Percentiles rank a stretch among this genome's conserved stretches.
Evolutionary conservation across 2,888 invertebrate species (phyloP).

Genomic region (Operophtera brumata): DNA sequence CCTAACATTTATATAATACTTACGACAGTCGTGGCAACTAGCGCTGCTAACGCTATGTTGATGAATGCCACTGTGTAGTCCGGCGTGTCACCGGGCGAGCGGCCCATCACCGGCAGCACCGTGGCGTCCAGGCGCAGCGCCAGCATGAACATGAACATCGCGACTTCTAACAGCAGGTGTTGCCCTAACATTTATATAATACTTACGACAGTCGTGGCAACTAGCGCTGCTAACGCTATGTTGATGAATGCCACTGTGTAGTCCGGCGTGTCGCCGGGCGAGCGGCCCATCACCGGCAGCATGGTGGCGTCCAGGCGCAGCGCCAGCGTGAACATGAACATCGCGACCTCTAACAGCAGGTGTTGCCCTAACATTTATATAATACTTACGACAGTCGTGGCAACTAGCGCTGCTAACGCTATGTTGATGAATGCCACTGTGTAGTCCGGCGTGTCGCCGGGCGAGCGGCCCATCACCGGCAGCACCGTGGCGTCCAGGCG

Average conservation of each 20-base stretch:
- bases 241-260: constrained; percentile 49
- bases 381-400: constrained; percentile 48
- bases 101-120: constrained; percentile 59
- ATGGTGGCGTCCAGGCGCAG: constrained; percentile 54
- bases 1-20: constrained; percentile 29
- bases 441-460: constrained; percentile 46
- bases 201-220: constrained; percentile 49
- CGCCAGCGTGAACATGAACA: constrained; percentile 45
- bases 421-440: constrained; percentile 50
- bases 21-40: constrained; percentile 47
- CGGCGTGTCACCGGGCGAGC: constrained; percentile 44
- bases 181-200: constrained; percentile 44
- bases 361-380: constrained; percentile 52
- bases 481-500: constrained; percentile 55
- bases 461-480: constrained; percentile 58
- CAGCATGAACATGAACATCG: constrained; percentile 44
- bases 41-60: constrained; percentile 44
- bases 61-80: constrained; percentile 51
- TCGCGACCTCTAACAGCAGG: constrained; percentile 42
- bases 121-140: constrained; percentile 51
- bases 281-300: constrained; percentile 59
- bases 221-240: constrained; percentile 42
- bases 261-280: constrained; percentile 47
- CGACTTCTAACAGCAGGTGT: constrained; percentile 50
- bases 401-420: constrained; percentile 41